These are phyloP conservation scores for Poeciliopsis presidionis DNA, from an alignment of 2,797 vertebrate genomes.

Conservation along the genomic window DNA sequence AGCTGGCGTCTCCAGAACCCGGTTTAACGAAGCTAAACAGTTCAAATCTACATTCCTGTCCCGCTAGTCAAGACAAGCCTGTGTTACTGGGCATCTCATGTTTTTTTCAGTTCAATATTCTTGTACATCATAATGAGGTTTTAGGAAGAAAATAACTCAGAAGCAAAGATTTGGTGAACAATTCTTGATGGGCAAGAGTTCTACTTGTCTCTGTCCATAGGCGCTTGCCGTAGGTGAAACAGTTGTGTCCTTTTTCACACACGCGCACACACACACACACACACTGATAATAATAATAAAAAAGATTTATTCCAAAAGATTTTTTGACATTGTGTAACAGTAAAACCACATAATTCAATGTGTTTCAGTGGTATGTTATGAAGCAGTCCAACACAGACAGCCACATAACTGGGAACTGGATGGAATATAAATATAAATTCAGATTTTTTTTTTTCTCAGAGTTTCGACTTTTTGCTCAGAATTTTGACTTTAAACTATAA, in stretches of 20 bases:
- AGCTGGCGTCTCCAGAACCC: constrained; percentile 55
- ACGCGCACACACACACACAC: not conserved
- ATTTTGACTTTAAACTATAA: too few species aligned
- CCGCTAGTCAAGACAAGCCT: constrained; percentile 38
- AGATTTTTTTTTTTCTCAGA: too few species aligned
- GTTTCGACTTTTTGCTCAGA: too few species aligned
- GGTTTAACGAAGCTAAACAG: constrained; percentile 59
- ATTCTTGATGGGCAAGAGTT: not conserved
- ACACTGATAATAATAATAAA: not conserved
- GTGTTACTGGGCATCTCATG: constrained; percentile 4
- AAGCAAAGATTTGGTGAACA: constrained; percentile 14
- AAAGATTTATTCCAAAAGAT: not conserved
- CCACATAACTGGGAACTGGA: not conserved
- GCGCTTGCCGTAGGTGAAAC: constrained; percentile 52
- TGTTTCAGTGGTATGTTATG: not conserved
- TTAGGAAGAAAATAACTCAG: constrained; percentile 6
- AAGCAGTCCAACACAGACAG: not conserved
- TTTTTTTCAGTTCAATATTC: constrained; percentile 16
- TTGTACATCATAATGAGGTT: constrained; percentile 14
- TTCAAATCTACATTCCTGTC: constrained; percentile 47
- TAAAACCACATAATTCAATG: not conserved
- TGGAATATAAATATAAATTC: not conserved
- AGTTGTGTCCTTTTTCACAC: constrained; percentile 20
- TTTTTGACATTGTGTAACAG: constrained; percentile 16
- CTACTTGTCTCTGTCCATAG: constrained; percentile 12